Evolutionary conservation across 2,888 invertebrate genomes (phyloP).

Genomic region (Busseola fusca): DNA sequence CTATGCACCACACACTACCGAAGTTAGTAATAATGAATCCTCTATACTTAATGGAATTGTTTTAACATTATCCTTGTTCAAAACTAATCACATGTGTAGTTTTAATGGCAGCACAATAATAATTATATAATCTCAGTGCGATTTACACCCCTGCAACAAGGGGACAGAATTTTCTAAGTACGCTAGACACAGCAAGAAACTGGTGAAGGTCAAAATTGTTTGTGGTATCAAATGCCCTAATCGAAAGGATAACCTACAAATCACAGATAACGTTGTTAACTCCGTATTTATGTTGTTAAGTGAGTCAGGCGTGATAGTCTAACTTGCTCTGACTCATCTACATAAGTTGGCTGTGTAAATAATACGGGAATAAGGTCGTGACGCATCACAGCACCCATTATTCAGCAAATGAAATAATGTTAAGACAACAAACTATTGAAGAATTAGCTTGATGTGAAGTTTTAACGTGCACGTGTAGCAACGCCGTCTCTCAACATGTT

Average conservation of each 20-base stretch:
- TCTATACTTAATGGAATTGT: constrained; percentile 5
- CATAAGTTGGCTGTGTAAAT: constrained; percentile 69
- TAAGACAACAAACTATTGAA: constrained; percentile 50
- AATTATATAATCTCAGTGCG: not conserved
- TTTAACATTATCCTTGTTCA: constrained; percentile 22
- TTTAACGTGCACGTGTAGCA: constrained; percentile 43
- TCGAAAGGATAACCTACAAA: constrained; percentile 45
- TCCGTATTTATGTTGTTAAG: constrained; percentile 53
- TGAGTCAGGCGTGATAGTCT: constrained; percentile 80
- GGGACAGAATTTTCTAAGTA: not conserved
- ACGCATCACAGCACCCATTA: constrained; percentile 78
- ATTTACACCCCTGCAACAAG: not conserved
- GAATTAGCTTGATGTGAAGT: constrained; percentile 39
- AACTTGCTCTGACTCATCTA: constrained; percentile 79
- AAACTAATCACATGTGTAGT: not conserved
- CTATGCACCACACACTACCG: not conserved
- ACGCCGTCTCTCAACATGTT: constrained; percentile 64
- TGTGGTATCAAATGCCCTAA: constrained; percentile 30
- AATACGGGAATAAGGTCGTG: constrained; percentile 78
- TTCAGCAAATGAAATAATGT: constrained; percentile 64
- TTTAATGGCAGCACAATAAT: constrained; percentile 1
- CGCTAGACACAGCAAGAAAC: constrained; percentile 5
- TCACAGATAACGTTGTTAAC: constrained; percentile 41
- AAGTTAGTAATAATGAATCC: constrained; percentile 18
- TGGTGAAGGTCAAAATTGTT: constrained; percentile 36